These are phyloP conservation scores for Drosophila monieri DNA, from an alignment of 2,888 invertebrate species.

Conservation along the genomic window DNA sequence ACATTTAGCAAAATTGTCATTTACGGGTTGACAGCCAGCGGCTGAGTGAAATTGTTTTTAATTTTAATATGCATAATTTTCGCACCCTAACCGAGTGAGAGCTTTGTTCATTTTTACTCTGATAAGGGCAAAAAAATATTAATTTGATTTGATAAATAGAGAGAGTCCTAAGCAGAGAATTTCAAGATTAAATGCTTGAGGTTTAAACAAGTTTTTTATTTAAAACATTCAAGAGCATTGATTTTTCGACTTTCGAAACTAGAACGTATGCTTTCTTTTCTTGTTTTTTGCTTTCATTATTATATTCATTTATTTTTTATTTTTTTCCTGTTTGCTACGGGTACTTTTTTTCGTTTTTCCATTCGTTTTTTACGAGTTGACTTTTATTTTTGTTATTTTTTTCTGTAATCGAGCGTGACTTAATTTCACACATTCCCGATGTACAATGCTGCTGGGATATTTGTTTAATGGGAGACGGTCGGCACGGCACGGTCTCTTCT, in stretches of 20 bases:
- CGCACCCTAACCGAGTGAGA: constrained; percentile 23
- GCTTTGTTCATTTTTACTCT: background rate
- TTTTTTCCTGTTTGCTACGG: constrained; percentile 27
- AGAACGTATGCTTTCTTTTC: constrained; percentile 18
- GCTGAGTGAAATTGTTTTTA: constrained; percentile 38
- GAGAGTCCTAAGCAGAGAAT: background rate
- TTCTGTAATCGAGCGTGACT: constrained; percentile 53
- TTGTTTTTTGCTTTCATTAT: constrained; percentile 27
- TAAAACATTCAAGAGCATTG: constrained; percentile 11
- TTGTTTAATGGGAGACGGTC: constrained; percentile 50
- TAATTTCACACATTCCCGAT: constrained; percentile 54
- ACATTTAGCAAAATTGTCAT: constrained; percentile 63
- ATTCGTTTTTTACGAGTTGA: constrained; percentile 19
- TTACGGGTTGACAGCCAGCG: constrained; percentile 39
- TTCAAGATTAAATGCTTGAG: background rate
- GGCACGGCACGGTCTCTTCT: constrained; percentile 26
- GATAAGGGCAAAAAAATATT: background rate
- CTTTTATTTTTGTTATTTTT: constrained; percentile 11
- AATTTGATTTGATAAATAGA: background rate
- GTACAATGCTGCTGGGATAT: constrained; percentile 51
- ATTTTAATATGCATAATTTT: constrained; percentile 51
- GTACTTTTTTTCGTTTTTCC: constrained; percentile 30
- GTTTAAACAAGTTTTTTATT: background rate
- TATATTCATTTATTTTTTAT: constrained; percentile 20
- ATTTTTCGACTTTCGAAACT: background rate